A percentile compares a stretch with the other conserved stretches of the same genome.
Conservation (phyloP, 2,113 vertebrate genomes). For the cattle (Bos taurus) region ARS-UCD2.0 NC_037328.1:17430001-17430500, state of each 20-base stretch:
- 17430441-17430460: neutral
- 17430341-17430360: neutral
- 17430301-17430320: neutral
- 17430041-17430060: neutral
- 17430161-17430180: neutral
- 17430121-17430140: neutral
- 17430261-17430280: rapidly evolving
- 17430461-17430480: neutral
- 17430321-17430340: neutral
- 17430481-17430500: neutral
- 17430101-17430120: neutral
- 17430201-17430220: rapidly evolving
- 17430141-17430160: neutral
- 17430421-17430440: neutral
- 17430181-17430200: neutral
- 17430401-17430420: neutral
- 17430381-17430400: neutral
- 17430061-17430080: neutral
- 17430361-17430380: neutral
- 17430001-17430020: neutral
- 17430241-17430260: neutral
- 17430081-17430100: neutral
- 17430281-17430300: neutral
- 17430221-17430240: neutral
- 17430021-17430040: neutral